phyloP scores from a whole-genome alignment of 92 coral and sea anemone species.

The Hydrozoanthus gracilis region DNA sequence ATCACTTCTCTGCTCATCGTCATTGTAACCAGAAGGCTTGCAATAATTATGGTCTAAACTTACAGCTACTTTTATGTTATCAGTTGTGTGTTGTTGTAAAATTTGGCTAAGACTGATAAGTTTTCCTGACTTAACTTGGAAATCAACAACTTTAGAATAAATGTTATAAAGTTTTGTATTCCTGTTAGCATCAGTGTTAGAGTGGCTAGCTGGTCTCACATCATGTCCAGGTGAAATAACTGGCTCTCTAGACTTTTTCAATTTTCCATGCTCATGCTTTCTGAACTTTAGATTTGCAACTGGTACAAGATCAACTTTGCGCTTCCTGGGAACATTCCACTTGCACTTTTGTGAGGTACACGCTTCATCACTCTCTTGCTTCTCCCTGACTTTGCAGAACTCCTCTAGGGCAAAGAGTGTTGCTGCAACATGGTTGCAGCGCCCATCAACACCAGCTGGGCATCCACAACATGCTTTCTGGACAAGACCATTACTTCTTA shows the following conservation, averaged over 20 bases:
- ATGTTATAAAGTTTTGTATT: constrained; percentile 54
- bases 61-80: constrained; percentile 42
- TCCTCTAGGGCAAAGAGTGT: constrained; percentile 54
- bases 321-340: constrained; percentile 59
- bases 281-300: constrained; percentile 40
- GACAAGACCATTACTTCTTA: constrained; percentile 34
- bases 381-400: constrained; percentile 43
- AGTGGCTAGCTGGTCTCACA: constrained; percentile 53
- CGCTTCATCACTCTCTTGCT: constrained; percentile 28
- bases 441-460: constrained; percentile 57
- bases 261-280: constrained; percentile 51
- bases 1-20: constrained; percentile 28
- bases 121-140: constrained; percentile 53
- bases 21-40: constrained; percentile 33
- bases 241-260: constrained; percentile 37
- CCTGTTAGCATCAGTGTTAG: constrained; percentile 15
- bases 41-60: constrained; percentile 43
- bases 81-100: constrained; percentile 47
- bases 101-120: constrained; percentile 52
- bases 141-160: constrained; percentile 42
- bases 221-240: constrained; percentile 26
- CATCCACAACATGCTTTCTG: constrained; percentile 63
- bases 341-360: constrained; percentile 47
- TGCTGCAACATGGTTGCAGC: constrained; percentile 65
- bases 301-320: constrained; percentile 46